Percentiles rank a stretch among this genome's conserved stretches.
Conservation (phyloP, 2,888 invertebrate species). For the Cataglyphis cursor region DNA sequence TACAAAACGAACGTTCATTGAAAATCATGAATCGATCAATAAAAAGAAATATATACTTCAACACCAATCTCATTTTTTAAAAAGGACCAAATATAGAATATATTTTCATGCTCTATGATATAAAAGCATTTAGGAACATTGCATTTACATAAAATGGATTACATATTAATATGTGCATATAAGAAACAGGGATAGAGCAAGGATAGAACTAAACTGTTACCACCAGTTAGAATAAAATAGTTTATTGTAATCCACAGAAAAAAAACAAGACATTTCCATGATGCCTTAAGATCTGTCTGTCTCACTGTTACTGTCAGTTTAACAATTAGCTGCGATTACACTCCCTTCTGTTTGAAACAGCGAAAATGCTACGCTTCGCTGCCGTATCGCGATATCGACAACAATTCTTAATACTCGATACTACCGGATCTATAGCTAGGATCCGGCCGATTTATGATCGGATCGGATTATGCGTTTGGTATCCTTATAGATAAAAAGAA, state of each 20-base stretch:
- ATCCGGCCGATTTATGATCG: conserved; percentile 23
- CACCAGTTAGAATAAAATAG: conserved; percentile 85
- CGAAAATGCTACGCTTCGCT: conserved; percentile 65
- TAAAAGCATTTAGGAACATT: neutral
- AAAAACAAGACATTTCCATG: conserved; percentile 84
- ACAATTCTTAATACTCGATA: conserved; percentile 39
- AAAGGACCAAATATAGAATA: neutral
- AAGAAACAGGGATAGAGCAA: neutral
- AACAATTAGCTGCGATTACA: conserved; percentile 84
- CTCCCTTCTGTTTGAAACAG: conserved; percentile 73
- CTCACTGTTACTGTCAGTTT: conserved; percentile 84
- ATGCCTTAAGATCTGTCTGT: conserved; percentile 81
- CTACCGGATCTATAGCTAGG: neutral
- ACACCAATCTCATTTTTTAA: conserved; percentile 18
- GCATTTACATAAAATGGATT: no score
- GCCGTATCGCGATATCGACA: conserved; percentile 31
- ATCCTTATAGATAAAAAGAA: conserved; percentile 25
- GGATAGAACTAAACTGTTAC: conserved; percentile 19
- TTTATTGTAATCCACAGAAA: conserved; percentile 86
- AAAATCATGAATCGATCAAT: conserved; percentile 62
- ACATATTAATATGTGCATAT: neutral
- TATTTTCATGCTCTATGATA: neutral
- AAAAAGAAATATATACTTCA: conserved; percentile 61
- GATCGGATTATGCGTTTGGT: conserved; percentile 43
- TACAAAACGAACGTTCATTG: conserved; percentile 50